Base-by-base conservation (phyloP, 2,113 vertebrate species). In the Rousettus leschenaultii region DNA sequence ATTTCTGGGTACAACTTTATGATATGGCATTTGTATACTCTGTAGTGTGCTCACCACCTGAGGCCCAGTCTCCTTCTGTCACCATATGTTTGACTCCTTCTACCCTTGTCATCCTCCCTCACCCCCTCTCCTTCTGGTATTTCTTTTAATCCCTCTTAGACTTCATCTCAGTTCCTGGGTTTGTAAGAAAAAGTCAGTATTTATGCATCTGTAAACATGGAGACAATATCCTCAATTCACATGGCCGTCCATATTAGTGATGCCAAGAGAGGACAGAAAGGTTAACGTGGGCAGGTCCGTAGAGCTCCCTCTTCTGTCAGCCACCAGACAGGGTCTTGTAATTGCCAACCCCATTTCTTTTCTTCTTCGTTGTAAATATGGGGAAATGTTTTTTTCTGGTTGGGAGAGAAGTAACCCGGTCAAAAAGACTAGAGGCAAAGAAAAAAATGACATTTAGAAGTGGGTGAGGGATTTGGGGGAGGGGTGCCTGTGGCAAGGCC, bases 371-470 rank as follows among this genome's bases (percentile, higher is more conserved):
- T 45, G 1, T 66, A 85, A 43, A 86, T 19, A 24, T 48, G 26
- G 30, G 24, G 9, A n/a, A 6, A 7, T 9, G 3, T 53, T 74
- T 79, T 74, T 79, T 43, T 63, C 19, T 88, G 26, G n/a, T 43
- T 65, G 51, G 16, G 53, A 84, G 43, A 70, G 74, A 89, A 24
- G 38, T 80, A 77, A 94, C 22, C 28, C 33, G 22, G 19, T 80
- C 51, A 77, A 71, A 40, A 82, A 30, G 82, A 84, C 79, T 86
- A 63, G 48, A 45, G 71, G 12, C 65, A 93, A 94, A 91, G 45
- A 24, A 48, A 26, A 33, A 75, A 70, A 10, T 30, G n/a, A 51
- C 26, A 15, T 43, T 66, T 48, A 51, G 55, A 24, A 82, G 40
- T 43, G 14, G 48, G 45, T 65, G 35, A 24, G 45, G 16, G 26